Evolutionary conservation across 1,140 invertebrate species (phyloP).

Genomic region (Saccostrea cuccullata): DNA sequence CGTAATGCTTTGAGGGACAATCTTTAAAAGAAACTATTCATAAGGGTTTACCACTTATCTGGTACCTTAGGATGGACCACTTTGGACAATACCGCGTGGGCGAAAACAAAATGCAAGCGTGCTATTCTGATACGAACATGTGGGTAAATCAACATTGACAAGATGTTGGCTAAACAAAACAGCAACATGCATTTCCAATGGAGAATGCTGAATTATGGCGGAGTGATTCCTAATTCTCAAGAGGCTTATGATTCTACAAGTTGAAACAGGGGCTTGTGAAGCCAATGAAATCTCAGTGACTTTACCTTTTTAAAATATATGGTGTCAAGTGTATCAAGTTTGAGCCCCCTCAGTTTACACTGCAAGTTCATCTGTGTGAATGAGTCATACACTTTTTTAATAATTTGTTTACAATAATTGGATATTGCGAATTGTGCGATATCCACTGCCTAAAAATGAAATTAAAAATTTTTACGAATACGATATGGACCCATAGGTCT

Average conservation of each 20-base stretch:
- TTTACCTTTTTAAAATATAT: too few species aligned
- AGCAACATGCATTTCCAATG: slow-evolving; percentile 28
- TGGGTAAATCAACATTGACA: background rate
- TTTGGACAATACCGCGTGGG: background rate
- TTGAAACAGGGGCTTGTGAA: slow-evolving; percentile 88
- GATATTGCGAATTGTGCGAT: slow-evolving; percentile 86
- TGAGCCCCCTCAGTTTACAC: slow-evolving; percentile 89
- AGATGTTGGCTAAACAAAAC: slow-evolving; percentile 28
- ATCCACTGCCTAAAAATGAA: too few species aligned
- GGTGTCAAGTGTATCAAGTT: slow-evolving; percentile 91
- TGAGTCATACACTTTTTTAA: slow-evolving; percentile 88
- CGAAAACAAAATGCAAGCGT: background rate
- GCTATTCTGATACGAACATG: slow-evolving; percentile 6
- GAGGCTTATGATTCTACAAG: slow-evolving; percentile 93
- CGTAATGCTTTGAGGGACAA: slow-evolving; percentile 14
- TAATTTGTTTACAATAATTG: slow-evolving; percentile 88
- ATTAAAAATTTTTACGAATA: too few species aligned
- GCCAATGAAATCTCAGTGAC: slow-evolving; percentile 83
- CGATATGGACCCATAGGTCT: slow-evolving; percentile 89
- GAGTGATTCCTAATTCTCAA: slow-evolving; percentile 90
- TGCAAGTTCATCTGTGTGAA: slow-evolving; percentile 94
- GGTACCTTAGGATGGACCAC: slow-evolving; percentile 5
- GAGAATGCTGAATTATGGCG: slow-evolving; percentile 82
- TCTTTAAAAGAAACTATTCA: background rate
- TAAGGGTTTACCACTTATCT: slow-evolving; percentile 5